Evolutionary conservation across 1,140 invertebrate genomes (phyloP).

Genomic region (Telenomus remus): DNA sequence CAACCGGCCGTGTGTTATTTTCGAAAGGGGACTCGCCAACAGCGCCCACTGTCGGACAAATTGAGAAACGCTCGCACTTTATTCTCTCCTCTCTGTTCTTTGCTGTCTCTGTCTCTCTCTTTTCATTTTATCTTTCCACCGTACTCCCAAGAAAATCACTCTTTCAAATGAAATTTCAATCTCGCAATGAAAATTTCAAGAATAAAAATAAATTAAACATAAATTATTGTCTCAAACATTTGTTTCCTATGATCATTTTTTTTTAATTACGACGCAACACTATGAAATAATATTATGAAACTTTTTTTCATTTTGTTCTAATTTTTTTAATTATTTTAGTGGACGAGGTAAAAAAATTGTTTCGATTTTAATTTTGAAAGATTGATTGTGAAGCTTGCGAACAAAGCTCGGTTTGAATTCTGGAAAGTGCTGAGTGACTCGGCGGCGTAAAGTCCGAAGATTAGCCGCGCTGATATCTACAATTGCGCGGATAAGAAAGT

Average conservation of each 20-base stretch:
- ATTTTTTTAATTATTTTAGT: not conserved
- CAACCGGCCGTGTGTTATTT: constrained; percentile 75
- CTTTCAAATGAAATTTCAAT: constrained; percentile 1
- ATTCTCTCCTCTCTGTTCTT: constrained; percentile 2
- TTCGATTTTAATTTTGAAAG: no score
- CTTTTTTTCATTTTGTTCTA: not conserved
- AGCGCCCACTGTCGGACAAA: constrained; percentile 62
- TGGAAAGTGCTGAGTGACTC: constrained; percentile 32
- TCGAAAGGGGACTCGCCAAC: constrained; percentile 72
- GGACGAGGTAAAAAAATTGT: no score
- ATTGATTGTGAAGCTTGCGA: constrained; percentile 15
- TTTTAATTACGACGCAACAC: not conserved
- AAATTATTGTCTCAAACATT: no score
- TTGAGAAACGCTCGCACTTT: constrained; percentile 50
- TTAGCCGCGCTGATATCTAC: constrained; percentile 41
- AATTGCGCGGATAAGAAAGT: constrained; percentile 41
- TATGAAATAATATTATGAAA: not conserved
- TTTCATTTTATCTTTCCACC: not conserved
- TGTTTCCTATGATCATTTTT: not conserved
- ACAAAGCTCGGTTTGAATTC: constrained; percentile 43
- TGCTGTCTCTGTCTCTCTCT: not conserved
- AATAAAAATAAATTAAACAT: not conserved
- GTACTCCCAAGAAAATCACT: constrained; percentile 9
- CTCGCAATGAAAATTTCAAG: not conserved
- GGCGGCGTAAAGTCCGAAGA: constrained; percentile 47